Percentiles rank a stretch among this genome's conserved stretches.
Evolutionary conservation across 2,888 invertebrate genomes (phyloP).

Genomic region (Teleogryllus oceanicus): DNA sequence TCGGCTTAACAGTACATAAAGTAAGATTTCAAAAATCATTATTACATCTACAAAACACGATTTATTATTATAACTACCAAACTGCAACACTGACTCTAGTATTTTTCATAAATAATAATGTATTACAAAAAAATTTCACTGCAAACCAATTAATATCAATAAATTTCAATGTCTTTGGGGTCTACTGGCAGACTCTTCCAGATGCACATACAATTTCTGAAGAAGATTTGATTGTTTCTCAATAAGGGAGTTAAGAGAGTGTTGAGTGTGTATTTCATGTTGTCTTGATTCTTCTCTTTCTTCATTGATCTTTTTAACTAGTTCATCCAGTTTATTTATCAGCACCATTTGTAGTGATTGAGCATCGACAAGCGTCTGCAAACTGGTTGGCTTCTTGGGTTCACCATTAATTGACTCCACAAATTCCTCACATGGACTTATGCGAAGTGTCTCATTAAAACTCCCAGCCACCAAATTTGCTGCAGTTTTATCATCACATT

Average conservation of each 20-base stretch:
- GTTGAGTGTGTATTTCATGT: not conserved
- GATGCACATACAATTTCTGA: not conserved
- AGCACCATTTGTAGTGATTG: not conserved
- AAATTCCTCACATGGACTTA: slow-evolving; percentile 18
- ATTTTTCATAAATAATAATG: not conserved
- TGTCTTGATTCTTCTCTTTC: not conserved
- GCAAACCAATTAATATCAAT: not conserved
- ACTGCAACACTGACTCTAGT: no score
- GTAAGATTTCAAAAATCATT: no score
- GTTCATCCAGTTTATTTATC: not conserved
- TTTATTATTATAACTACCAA: no score
- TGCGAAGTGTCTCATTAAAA: not conserved
- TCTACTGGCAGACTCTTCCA: not conserved
- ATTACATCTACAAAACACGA: no score
- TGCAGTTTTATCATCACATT: not conserved
- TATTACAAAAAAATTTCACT: not conserved
- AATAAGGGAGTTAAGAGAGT: not conserved
- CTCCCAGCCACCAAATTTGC: not conserved
- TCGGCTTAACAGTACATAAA: no score
- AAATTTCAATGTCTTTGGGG: not conserved
- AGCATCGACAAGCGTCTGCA: not conserved
- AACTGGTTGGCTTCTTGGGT: not conserved
- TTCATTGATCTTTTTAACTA: not conserved
- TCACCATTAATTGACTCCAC: not conserved
- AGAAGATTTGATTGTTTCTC: not conserved